These are phyloP conservation scores for Idaea aversata DNA, from an alignment of 2,888 invertebrate genomes.

Conservation along the genomic window DNA sequence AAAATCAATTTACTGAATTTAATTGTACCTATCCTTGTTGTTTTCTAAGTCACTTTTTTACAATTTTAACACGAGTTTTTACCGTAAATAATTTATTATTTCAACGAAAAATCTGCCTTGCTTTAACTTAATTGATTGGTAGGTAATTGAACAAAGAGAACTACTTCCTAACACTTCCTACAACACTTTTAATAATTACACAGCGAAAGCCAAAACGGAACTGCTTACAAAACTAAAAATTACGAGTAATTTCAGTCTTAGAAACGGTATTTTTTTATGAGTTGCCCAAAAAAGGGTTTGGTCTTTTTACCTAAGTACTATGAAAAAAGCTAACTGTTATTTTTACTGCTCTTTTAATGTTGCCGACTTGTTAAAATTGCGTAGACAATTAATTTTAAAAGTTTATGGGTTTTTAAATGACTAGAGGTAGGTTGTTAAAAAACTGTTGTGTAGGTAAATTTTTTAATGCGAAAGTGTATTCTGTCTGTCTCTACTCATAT, in stretches of 20 bases:
- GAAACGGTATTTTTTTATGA: slow-evolving; percentile 17
- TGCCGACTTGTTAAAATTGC: not conserved
- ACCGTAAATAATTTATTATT: too few species aligned
- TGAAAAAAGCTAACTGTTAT: slow-evolving; percentile 3
- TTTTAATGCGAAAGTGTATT: not conserved
- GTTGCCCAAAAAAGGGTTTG: slow-evolving; percentile 34
- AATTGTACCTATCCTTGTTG: too few species aligned
- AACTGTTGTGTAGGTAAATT: not conserved
- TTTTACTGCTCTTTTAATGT: not conserved
- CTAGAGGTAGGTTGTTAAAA: slow-evolving; percentile 6
- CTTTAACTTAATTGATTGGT: too few species aligned
- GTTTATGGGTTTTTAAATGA: not conserved
- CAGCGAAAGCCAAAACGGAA: slow-evolving; percentile 10
- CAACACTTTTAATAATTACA: not conserved
- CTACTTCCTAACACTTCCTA: not conserved
- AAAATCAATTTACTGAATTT: too few species aligned
- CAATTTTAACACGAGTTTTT: not conserved
- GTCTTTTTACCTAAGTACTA: slow-evolving; percentile 19
- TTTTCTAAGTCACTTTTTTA: not conserved
- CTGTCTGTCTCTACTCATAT: not conserved
- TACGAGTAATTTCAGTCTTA: not conserved
- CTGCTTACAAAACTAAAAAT: not conserved
- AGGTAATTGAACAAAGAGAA: not conserved
- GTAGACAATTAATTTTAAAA: not conserved
- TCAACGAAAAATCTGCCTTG: too few species aligned